Evolutionary conservation across 2,888 invertebrate species (phyloP), one percentile per base, ranked within the genome.

Genomic region (Apamea crenata): DNA sequence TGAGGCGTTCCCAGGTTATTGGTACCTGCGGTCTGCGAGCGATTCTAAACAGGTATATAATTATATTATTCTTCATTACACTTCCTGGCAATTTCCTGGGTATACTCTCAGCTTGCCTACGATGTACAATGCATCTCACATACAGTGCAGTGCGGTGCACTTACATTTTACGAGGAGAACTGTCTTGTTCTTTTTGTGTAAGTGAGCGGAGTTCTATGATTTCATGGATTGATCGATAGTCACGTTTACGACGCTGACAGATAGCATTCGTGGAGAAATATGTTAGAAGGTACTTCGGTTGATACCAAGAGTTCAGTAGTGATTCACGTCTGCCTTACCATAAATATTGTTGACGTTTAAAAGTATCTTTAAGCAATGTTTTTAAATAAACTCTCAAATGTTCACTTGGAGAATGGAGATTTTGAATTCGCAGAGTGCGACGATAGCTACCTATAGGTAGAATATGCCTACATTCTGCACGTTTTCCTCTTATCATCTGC

Each of bases 161-260:
- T 47, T 29, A 29, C 12, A 44, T 32, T 32, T 59, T n/a, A 36
- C 14, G 4, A 50, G 0, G 3, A 6, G 7, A 36, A 44, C 44
- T 78, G 53, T 50, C 18, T 67, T 69, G 40, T 74, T 75, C 21
- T 71, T 77, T 72, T 84, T 80, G 47, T n/a, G 61, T 63, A 53
- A 63, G 70, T 63, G 66, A 72, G 16, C 14, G 70, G 29, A 56
- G 36, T 63, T 74, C n/a, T 10, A 74, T 44, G 47, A 80, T 65
- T 77, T 63, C 66, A 84, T 73, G 76, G 73, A 44, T 66, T 74
- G 53, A 61, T 74, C 53, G 40, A 72, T 18, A 40, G 47, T 80
- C 74, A 76, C 74, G 81, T 77, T 53, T 56, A 40, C 36, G 67
- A 61, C 36, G 36, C 25, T 18, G 69, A 47, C 29, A 74, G 63